Evolutionary conservation across 2,888 invertebrate species (phyloP), one percentile per base, ranked within the genome.

Genomic region (Sesia bembeciformis): DNA sequence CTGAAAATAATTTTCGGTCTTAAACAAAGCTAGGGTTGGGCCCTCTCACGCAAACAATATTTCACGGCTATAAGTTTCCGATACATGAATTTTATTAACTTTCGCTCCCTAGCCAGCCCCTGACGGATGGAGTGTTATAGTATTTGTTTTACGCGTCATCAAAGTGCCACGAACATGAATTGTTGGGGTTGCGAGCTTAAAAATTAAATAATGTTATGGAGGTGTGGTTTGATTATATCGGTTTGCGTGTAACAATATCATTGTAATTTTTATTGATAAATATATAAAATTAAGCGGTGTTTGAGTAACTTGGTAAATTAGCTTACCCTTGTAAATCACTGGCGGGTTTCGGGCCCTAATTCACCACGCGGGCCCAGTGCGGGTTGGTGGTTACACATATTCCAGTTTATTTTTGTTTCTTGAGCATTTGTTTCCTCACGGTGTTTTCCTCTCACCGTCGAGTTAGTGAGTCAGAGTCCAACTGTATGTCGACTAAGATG

Each of bases 21-120:
- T 66, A 70, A 75, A 78, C 73, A 74, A 74, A 67, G 63, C 66
- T 64, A 77, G 82, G 82, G 83, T 78, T 78, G 78, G 74, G 69
- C 81, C 78, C 84, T 78, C 74, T 58, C 58, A 54, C 70, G 62
- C 75, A 76, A 78, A 82, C 80, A 81, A 85, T 84, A 84, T 85
- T 84, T 86, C 73, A 84, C 82, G 80, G 78, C 74, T 81, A 82
- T 88, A 87, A 84, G 82, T 88, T 89, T 89, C 88, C 89, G 81
- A 89, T 84, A 89, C 88, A 89, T 89, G 87, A 89, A 89, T 89
- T 89, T 89, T 89, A 88, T 89, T 88, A 88, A 88, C 77, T 86
- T 80, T 80, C 74, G 68, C 82, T 70, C 82, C 84, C 75, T 66
- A 52, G 59, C 46, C 52, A 42, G 62, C 60, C 60, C 56, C 66